Evolutionary conservation across 1,140 invertebrate species (phyloP).

Genomic region (Drosophila parvula): DNA sequence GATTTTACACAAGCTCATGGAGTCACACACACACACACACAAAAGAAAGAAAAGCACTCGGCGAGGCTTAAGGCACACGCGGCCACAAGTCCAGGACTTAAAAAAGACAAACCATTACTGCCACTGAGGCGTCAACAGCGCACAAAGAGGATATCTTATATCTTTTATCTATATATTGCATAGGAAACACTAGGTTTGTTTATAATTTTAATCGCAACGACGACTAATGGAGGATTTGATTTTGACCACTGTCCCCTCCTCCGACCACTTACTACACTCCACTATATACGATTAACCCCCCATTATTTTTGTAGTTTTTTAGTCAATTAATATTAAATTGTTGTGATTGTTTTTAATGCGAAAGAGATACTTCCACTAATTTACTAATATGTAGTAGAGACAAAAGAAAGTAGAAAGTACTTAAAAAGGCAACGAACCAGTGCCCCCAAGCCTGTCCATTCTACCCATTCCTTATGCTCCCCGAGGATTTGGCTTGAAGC

Average conservation of each 20-base stretch:
- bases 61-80: slow-evolving; percentile 6
- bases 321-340: slow-evolving; percentile 84
- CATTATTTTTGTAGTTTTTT: slow-evolving; percentile 80
- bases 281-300: slow-evolving; percentile 67
- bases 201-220: slow-evolving; percentile 74
- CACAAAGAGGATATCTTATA: slow-evolving; percentile 65
- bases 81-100: slow-evolving; percentile 21
- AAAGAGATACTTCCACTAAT: slow-evolving; percentile 78
- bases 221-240: slow-evolving; percentile 84
- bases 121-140: slow-evolving; percentile 76
- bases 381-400: slow-evolving; percentile 68
- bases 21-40: slow-evolving; percentile 63
- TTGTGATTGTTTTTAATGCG: slow-evolving; percentile 84
- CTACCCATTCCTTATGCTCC: no score
- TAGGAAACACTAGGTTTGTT: slow-evolving; percentile 75
- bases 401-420: slow-evolving; percentile 60
- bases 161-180: slow-evolving; percentile 53
- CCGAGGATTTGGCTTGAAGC: slow-evolving; percentile 10
- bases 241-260: slow-evolving; percentile 58
- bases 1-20: slow-evolving; percentile 43
- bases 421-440: slow-evolving; percentile 74
- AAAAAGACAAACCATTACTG: slow-evolving; percentile 55
- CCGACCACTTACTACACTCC: slow-evolving; percentile 54
- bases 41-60: slow-evolving; percentile 22
- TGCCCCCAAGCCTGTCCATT: background rate